Percentiles rank a stretch among this genome's conserved stretches.
Conservation (phyloP, 2,797 vertebrate genomes). For the Cyclura pinguis region DNA sequence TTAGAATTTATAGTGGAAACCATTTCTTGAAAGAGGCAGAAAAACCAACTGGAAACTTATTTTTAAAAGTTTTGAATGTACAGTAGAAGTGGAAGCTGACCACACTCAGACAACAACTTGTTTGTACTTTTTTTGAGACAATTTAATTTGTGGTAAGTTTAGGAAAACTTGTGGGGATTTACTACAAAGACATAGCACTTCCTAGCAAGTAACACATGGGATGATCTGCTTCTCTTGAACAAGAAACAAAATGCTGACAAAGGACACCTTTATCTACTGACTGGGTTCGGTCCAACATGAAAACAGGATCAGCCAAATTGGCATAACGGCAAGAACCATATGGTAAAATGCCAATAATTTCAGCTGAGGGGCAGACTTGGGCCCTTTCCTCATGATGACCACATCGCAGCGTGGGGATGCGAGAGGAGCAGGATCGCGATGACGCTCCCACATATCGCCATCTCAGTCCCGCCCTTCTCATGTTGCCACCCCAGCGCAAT, state of each 20-base stretch:
- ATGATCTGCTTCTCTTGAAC: not conserved
- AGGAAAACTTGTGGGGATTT: slow-evolving; percentile 1
- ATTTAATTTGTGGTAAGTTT: not conserved
- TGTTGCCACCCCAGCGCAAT: no score
- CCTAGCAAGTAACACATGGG: not conserved
- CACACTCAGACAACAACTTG: slow-evolving; percentile 60
- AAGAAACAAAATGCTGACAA: not conserved
- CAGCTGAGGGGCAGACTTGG: not conserved
- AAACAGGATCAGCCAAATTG: not conserved
- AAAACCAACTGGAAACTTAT: slow-evolving; percentile 71
- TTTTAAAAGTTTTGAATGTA: slow-evolving; percentile 62
- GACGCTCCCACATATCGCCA: no score
- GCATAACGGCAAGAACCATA: not conserved
- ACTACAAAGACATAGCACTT: not conserved
- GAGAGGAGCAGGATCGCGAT: no score
- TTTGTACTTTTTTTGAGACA: not conserved
- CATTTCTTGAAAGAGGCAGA: slow-evolving; percentile 77
- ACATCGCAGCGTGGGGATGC: no score
- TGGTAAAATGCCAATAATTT: no score
- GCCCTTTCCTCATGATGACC: no score
- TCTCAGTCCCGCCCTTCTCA: no score
- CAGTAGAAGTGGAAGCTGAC: slow-evolving; percentile 76
- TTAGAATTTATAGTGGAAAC: slow-evolving; percentile 80
- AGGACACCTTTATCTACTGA: not conserved
- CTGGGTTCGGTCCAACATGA: not conserved